Evolutionary conservation across 2,888 invertebrate genomes (phyloP), one percentile per base, ranked within the genome.

Genomic region (Cantharis rustica): DNA sequence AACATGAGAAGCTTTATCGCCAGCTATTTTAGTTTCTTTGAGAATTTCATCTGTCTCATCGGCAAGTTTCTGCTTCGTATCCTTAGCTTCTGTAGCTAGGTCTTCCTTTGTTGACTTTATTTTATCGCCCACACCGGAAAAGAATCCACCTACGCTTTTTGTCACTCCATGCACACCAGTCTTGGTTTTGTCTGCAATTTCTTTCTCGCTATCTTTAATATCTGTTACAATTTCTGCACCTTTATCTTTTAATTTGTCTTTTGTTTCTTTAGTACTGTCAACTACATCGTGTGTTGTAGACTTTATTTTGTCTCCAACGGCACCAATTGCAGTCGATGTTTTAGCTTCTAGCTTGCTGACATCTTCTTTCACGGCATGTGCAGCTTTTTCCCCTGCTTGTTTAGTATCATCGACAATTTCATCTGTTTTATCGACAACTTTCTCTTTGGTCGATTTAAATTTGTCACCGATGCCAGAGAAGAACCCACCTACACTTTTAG

Each of bases 331-430:
- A 26, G 10, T 10, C 0, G 68, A 10, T 10, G 27, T 27, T 68
- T 17, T 83, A 75, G 84, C 83, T 69, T 84, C 84, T 9, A 83
- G 83, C 11, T 82, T 80, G 74, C 83, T 68, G 66, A 61, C 27
- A 66, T 72, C 71, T 13, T 81, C 75, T 23, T 63, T 74, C 69
- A 70, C 64, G 71, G 27, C 69, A 0, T 61, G 1, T 10, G 3
- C 10, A 15, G 31, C 20, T 20, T 64, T 64, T 64, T 16, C 27
- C 4, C 20, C 31, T 1, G 61, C 17, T 9, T 61, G 15, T 1
- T 69, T 47, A 10, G 70, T n/a, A 7, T 20, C 61, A 10, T 70
- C 13, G 0, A 62, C n/a, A 20, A 31, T 27, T 62, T 75, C 64
- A 2, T 17, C 68, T 15, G 23, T 23, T 16, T 26, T 17, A 17